Evolutionary conservation across 2,113 vertebrate species (phyloP).

Genomic region (Phrynosoma blainvillii): DNA sequence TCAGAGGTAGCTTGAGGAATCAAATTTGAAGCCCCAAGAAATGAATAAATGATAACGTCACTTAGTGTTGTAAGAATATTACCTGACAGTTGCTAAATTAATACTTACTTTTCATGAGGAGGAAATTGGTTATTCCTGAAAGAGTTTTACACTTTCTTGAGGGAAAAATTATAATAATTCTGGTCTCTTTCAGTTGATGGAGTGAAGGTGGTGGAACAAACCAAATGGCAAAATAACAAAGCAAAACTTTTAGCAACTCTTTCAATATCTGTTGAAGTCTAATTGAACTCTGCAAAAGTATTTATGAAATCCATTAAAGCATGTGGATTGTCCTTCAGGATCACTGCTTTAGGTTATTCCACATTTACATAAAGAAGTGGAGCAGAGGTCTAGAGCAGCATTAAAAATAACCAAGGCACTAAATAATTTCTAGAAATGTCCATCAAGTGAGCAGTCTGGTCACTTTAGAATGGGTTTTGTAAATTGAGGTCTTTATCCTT

Average conservation of each 20-base stretch:
- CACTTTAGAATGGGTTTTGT: background rate
- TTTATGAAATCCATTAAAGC: slow-evolving; percentile 29
- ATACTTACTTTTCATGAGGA: slow-evolving; percentile 9
- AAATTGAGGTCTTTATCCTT: slow-evolving; percentile 28
- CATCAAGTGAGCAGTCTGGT: slow-evolving; percentile 12
- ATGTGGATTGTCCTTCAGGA: slow-evolving; percentile 7
- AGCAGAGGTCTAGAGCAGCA: background rate
- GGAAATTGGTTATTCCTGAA: slow-evolving; percentile 11
- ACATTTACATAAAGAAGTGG: slow-evolving; percentile 20
- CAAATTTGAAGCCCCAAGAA: background rate
- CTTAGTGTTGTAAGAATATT: background rate
- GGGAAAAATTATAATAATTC: background rate
- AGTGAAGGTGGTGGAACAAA: background rate
- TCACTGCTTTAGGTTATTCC: slow-evolving; percentile 1
- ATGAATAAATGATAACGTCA: slow-evolving; percentile 35
- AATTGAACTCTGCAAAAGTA: background rate
- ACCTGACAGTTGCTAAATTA: slow-evolving; percentile 29
- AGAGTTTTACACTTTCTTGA: background rate
- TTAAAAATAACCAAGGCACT: slow-evolving; percentile 20
- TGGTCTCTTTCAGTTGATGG: background rate
- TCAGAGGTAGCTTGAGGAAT: background rate
- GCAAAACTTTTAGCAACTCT: background rate
- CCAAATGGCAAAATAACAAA: slow-evolving; percentile 11
- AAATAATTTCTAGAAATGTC: slow-evolving; percentile 25
- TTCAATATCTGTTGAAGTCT: background rate